phyloP scores from a whole-genome alignment of 2,113 vertebrate genomes.

The Pampusana beccarii region DNA sequence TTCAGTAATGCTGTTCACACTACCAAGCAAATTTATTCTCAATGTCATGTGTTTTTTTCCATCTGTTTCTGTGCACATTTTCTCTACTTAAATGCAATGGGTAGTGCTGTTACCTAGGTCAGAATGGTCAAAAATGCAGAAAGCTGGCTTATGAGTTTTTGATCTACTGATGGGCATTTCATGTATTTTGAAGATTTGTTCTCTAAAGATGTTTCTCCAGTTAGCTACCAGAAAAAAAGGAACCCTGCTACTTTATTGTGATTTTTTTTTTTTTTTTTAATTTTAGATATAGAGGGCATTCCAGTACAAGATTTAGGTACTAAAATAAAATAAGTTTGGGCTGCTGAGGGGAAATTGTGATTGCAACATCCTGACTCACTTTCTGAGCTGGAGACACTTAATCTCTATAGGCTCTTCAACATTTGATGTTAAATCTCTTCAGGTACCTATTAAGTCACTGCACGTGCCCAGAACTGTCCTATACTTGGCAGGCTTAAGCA shows the following conservation, averaged over 20 bases:
- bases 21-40: not conserved
- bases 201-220: not conserved
- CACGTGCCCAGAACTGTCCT: constrained; percentile 64
- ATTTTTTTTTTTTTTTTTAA: not conserved
- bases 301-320: not conserved
- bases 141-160: not conserved
- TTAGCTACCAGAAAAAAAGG: not conserved
- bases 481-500: constrained; percentile 21
- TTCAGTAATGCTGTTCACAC: not conserved
- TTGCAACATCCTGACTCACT: constrained; percentile 48
- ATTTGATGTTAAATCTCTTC: constrained; percentile 64
- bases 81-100: not conserved
- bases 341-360: not conserved
- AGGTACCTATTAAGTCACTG: constrained; percentile 56
- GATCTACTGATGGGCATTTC: not conserved
- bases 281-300: not conserved
- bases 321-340: not conserved
- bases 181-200: not conserved
- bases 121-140: not conserved
- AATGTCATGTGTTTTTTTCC: not conserved
- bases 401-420: constrained; percentile 36
- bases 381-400: constrained; percentile 48
- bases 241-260: not conserved
- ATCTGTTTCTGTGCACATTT: not conserved
- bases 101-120: not conserved